These are phyloP conservation scores for Drosophila biarmipes DNA, from an alignment of 1,140 invertebrate genomes.

Conservation along the genomic window DNA sequence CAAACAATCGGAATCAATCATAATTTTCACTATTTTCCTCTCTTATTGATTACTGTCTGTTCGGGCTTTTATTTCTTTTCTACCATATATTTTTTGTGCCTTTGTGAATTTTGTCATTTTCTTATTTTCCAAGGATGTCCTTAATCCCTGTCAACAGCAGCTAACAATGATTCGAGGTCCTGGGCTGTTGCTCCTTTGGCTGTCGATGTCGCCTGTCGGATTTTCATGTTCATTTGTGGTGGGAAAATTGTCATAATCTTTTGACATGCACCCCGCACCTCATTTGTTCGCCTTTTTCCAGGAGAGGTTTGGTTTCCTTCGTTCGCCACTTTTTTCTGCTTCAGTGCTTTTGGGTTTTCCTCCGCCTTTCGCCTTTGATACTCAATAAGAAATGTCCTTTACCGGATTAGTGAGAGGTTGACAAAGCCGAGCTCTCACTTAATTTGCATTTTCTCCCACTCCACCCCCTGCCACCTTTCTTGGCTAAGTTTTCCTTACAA, in stretches of 20 bases:
- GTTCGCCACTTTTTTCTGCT: slow-evolving; percentile 42
- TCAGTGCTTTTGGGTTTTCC: slow-evolving; percentile 45
- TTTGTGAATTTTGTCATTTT: slow-evolving; percentile 59
- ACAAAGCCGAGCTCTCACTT: slow-evolving; percentile 52
- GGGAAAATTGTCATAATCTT: slow-evolving; percentile 84
- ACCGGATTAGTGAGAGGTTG: slow-evolving; percentile 49
- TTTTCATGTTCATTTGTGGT: slow-evolving; percentile 82
- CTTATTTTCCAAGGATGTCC: slow-evolving; percentile 67
- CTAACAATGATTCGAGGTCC: slow-evolving; percentile 64
- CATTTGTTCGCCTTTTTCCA: slow-evolving; percentile 28
- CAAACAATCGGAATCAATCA: slow-evolving; percentile 82
- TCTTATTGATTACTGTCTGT: slow-evolving; percentile 68
- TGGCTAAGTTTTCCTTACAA: slow-evolving; percentile 53
- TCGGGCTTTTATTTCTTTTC: slow-evolving; percentile 22
- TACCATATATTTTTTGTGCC: slow-evolving; percentile 23
- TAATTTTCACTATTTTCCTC: slow-evolving; percentile 72
- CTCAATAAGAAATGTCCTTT: slow-evolving; percentile 74
- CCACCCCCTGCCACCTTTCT: not conserved
- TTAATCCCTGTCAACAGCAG: slow-evolving; percentile 76
- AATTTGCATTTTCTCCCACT: slow-evolving; percentile 57
- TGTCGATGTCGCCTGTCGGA: slow-evolving; percentile 59
- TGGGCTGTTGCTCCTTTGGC: slow-evolving; percentile 62
- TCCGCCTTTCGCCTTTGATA: slow-evolving; percentile 62
- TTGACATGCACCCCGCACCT: slow-evolving; percentile 54
- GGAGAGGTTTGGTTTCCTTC: slow-evolving; percentile 4